Base-by-base conservation (phyloP, 2,888 invertebrate species). In the Chloromyia formosa region DNA sequence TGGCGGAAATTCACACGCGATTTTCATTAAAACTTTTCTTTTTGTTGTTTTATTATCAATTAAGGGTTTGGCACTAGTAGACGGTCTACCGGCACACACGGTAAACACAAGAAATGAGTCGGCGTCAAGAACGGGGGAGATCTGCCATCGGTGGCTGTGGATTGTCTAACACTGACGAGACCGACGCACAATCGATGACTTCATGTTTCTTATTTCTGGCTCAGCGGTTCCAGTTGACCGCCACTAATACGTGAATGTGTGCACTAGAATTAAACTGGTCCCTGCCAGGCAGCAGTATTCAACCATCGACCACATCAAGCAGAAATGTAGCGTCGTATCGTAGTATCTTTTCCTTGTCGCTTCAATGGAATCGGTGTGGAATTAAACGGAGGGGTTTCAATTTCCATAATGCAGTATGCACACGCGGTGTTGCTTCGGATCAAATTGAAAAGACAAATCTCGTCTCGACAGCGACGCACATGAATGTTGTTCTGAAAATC, bases 151-250 rank as follows among this genome's bases (percentile, higher is more conserved):
- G 45, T n/a, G 40, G 71, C 71, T 53, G 42, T 40, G 20, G 71
- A 58, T 71, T 71, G 71, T 58, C 71, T 71, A 71, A 35, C 18
- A 58, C 58, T 71, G 40, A 71, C 40, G 14, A 20, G 40, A 23
- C 56, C 71, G 14, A 20, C 71, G 71, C 58, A 56, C 58, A 58
- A 71, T 71, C 71, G 71, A 71, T 71, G 71, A 71, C 42, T 71
- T 71, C 71, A 71, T 20, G 71, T 22, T 68, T 53, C 18, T 71
- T 71, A 71, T 71, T 71, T 71, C 58, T 40, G 71, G 58, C 10
- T 22, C 40, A 56, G 23, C 35, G 71, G 40, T 71, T 71, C 56
- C 71, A 58, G 71, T 71, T 20, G 20, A 56, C 20, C 58, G 66
- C 40, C 54, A 54, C 69, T 54, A 42, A 23, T 56, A 22, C 20